A percentile compares a stretch with the other conserved stretches of the same genome.
Conservation (phyloP, 1,140 invertebrate genomes). For the Eriocheir sinensis region DNA sequence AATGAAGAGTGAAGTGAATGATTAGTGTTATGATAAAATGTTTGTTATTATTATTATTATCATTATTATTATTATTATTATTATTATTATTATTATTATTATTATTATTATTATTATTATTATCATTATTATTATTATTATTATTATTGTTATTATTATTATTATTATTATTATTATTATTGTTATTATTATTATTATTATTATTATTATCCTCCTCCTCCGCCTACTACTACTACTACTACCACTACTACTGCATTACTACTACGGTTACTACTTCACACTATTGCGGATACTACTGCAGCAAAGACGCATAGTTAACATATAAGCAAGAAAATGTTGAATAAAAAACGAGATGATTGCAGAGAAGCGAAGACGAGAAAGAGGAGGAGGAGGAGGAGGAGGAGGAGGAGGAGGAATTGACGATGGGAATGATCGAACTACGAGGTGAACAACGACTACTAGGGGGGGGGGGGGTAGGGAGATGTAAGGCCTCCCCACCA, state of each 20-base stretch:
- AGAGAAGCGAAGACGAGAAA: too few species aligned
- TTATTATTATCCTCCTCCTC: background rate
- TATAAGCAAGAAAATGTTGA: background rate
- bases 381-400: too few species aligned
- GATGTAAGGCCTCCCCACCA: too few species aligned
- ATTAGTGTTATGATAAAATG: too few species aligned
- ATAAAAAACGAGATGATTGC: background rate
- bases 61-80: slow-evolving; percentile 35
- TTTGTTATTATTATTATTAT: slow-evolving; percentile 26
- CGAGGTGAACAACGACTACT: too few species aligned
- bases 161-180: slow-evolving; percentile 28
- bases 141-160: slow-evolving; percentile 36
- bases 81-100: slow-evolving; percentile 29
- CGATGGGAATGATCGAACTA: too few species aligned
- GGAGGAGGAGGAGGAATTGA: too few species aligned
- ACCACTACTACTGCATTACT: background rate
- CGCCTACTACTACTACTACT: background rate
- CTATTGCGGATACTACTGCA: too few species aligned
- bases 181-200: background rate
- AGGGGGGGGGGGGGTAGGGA: too few species aligned
- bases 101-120: slow-evolving; percentile 30
- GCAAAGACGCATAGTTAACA: background rate
- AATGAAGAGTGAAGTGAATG: too few species aligned
- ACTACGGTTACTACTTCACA: background rate
- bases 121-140: background rate